Evolutionary conservation across 1,140 invertebrate genomes (phyloP), one percentile per base, ranked within the genome.

Genomic region (Luehdorfia chinensis): DNA sequence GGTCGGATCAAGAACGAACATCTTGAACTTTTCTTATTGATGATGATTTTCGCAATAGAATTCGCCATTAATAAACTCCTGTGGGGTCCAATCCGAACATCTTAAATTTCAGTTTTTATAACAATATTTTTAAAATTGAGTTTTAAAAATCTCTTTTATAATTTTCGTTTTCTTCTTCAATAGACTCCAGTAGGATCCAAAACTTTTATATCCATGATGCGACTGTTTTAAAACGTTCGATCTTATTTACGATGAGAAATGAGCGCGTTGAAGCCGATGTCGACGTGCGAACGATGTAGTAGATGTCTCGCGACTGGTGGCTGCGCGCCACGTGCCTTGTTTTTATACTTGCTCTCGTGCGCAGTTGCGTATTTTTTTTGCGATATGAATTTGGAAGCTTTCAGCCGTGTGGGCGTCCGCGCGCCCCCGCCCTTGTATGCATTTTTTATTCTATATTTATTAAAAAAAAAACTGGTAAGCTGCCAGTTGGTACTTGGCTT

Each of bases 371-470:
- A 73, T 81, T 76, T 84, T 75, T 80, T 84, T 83, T 75, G 76
- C 75, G 64, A 75, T 83, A 75, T 66, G 70, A 83, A 77, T 85
- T 85, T 83, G 78, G 78, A 81, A 83, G 78, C 78, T 84, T 84
- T 84, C 76, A 80, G 78, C 71, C 62, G 71, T 67, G 71, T 77
- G 71, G 75, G 69, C 69, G 72, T 70, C 43, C 37, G 66, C 57
- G 51, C 75, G 66, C 77, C 75, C 77, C 68, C 70, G 72, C 80
- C 75, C 74, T 79, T 69, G 14, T 41, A 14, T 41, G 57, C 18
- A 27, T 73, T 71, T 76, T 70, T 70, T 44, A 32, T 13, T 32
- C 32, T 65, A 69, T 64, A 61, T 57, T 34, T 46, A 52, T 34
- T 46, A 52, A 36, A 43, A 41, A 64, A 61, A 73, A 74, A 76